These are phyloP conservation scores for Podilymbus podiceps DNA, from an alignment of 2,113 vertebrate genomes.

Conservation along the genomic window DNA sequence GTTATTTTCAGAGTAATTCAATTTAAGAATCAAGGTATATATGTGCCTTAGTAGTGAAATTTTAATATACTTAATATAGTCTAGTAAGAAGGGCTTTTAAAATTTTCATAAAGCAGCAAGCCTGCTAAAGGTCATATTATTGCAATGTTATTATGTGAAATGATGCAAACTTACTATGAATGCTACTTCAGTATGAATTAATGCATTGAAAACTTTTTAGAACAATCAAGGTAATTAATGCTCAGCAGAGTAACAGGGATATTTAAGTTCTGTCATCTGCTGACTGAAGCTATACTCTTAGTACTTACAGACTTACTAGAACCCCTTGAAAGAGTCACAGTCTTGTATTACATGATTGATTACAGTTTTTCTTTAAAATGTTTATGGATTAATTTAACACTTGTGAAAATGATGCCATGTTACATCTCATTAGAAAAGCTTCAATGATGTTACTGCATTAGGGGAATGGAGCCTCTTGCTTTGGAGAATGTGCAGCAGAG, in stretches of 20 bases:
- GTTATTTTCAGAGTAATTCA: not conserved
- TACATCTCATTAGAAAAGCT: not conserved
- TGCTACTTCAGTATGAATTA: not conserved
- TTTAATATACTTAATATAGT: not conserved
- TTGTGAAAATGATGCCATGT: not conserved
- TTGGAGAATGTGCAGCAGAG: not conserved
- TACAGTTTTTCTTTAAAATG: not conserved
- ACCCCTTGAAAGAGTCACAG: not conserved
- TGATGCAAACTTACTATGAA: not conserved
- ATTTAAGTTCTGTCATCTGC: not conserved
- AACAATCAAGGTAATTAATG: not conserved
- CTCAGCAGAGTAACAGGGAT: not conserved
- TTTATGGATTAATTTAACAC: not conserved
- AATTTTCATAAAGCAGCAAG: not conserved
- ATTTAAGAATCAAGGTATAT: not conserved
- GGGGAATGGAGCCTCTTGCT: not conserved
- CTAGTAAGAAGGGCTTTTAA: not conserved
- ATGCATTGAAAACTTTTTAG: not conserved
- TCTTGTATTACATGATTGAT: conserved; percentile 20
- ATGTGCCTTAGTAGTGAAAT: not conserved
- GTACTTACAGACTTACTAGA: not conserved
- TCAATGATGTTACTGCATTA: not conserved
- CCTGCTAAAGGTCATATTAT: not conserved
- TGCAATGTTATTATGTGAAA: not conserved
- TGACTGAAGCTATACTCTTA: not conserved